A percentile compares a stretch with the other conserved stretches of the same genome.
Conservation (phyloP, 2,797 vertebrate species). For the Catharus ustulatus region DNA sequence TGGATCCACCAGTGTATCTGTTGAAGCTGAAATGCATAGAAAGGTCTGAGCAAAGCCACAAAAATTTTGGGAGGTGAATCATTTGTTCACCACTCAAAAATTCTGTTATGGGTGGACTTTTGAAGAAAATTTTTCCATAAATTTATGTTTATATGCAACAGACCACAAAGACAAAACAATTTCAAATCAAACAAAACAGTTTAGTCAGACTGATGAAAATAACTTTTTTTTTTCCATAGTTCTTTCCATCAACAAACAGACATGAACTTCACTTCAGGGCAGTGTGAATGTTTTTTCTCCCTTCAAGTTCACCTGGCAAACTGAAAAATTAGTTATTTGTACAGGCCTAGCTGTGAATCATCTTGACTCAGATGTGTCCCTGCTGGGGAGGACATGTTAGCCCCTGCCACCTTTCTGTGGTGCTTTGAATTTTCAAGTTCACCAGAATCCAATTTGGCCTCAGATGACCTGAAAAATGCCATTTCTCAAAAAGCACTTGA, state of each 20-base stretch:
- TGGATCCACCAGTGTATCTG: not conserved
- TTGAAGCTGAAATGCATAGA: not conserved
- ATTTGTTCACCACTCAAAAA: constrained; percentile 39
- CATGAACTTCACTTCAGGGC: constrained; percentile 51
- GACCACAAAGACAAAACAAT: constrained; percentile 40
- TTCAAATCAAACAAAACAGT: constrained; percentile 23
- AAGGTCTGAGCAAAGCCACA: constrained; percentile 27
- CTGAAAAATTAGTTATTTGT: constrained; percentile 67
- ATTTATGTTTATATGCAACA: constrained; percentile 16
- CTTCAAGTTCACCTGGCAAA: constrained; percentile 44
- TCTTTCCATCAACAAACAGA: constrained; percentile 35
- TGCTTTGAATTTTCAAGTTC: constrained; percentile 43
- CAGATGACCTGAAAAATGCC: constrained; percentile 55
- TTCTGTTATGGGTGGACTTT: not conserved
- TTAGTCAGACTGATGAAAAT: constrained; percentile 20
- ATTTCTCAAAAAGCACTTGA: constrained; percentile 60
- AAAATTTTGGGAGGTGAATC: not conserved
- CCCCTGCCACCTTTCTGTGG: not conserved
- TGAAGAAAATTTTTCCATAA: constrained; percentile 8
- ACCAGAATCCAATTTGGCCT: constrained; percentile 34
- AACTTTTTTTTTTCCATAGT: not conserved
- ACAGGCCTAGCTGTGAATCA: constrained; percentile 49
- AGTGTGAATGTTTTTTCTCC: constrained; percentile 10
- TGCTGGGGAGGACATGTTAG: constrained; percentile 29
- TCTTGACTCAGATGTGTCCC: constrained; percentile 40